Percentiles rank a stretch among this genome's conserved stretches.
Conservation (phyloP, 2,797 vertebrate species). For the Myripristis jacobus region DNA sequence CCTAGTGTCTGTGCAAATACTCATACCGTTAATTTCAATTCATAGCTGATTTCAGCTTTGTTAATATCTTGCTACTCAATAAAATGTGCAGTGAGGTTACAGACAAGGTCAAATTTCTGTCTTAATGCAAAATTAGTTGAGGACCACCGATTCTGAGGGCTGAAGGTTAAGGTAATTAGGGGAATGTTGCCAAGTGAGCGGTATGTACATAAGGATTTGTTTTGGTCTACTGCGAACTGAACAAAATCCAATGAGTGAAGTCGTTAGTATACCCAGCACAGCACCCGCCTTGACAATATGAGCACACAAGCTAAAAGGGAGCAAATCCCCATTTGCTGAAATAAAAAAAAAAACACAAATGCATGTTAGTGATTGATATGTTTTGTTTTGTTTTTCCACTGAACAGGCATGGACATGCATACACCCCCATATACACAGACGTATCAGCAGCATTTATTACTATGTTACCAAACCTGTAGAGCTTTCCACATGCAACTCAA, state of each 20-base stretch:
- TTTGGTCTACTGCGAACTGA: background rate
- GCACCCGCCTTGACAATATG: background rate
- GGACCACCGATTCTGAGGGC: background rate
- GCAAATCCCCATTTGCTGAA: no score
- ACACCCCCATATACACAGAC: background rate
- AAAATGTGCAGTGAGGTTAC: background rate
- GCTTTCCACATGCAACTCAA: background rate
- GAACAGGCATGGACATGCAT: no score
- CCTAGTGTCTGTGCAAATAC: background rate
- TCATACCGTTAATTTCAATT: background rate
- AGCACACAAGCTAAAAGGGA: background rate
- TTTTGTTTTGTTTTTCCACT: no score
- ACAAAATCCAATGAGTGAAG: background rate
- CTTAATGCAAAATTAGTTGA: background rate
- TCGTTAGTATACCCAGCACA: no score
- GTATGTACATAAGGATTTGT: background rate
- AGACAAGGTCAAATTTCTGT: slow-evolving; percentile 3
- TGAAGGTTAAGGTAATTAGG: background rate
- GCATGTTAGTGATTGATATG: no score
- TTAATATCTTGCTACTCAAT: background rate
- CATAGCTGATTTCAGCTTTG: slow-evolving; percentile 9
- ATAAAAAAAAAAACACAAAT: no score
- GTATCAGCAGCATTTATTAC: slow-evolving; percentile 22
- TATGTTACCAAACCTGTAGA: no score
- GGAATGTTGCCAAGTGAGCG: background rate